Conservation (phyloP, 2,113 vertebrate species). For the Lasiurus borealis region DNA sequence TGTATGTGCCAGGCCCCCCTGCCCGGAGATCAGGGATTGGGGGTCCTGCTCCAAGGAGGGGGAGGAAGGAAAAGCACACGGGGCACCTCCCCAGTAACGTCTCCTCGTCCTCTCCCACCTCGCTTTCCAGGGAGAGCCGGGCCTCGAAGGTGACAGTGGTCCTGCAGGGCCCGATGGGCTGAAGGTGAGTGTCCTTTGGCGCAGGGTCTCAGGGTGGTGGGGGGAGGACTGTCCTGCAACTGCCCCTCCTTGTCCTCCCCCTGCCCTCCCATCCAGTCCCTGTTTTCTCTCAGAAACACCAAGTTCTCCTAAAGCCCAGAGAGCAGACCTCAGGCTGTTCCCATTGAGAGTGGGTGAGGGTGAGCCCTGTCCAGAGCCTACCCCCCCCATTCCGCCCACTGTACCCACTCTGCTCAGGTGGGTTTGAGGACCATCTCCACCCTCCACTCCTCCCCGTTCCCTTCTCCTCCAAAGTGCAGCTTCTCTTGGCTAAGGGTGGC, state of each 20-base stretch:
- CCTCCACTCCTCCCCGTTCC: background rate
- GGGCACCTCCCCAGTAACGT: background rate
- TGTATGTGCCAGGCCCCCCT: background rate
- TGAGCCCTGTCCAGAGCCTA: fast-evolving
- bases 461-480: background rate
- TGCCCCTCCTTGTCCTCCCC: background rate
- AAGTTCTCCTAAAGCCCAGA: background rate
- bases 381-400: fast-evolving
- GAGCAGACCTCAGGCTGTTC: background rate
- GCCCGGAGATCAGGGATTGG: background rate
- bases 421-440: too few relatives aligned
- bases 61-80: background rate
- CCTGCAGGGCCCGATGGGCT: conserved; percentile 90
- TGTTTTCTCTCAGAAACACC: background rate
- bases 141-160: conserved; percentile 94
- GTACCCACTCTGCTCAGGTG: background rate
- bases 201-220: background rate
- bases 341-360: background rate
- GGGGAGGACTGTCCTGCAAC: background rate
- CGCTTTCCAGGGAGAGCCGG: conserved; percentile 92
- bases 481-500: background rate
- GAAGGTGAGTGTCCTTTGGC: conserved; percentile 87
- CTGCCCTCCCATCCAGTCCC: background rate
- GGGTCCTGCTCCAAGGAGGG: background rate
- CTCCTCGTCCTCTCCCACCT: background rate